phyloP scores from a whole-genome alignment of 2,797 vertebrate species.

The Sternotherus odoratus region DNA sequence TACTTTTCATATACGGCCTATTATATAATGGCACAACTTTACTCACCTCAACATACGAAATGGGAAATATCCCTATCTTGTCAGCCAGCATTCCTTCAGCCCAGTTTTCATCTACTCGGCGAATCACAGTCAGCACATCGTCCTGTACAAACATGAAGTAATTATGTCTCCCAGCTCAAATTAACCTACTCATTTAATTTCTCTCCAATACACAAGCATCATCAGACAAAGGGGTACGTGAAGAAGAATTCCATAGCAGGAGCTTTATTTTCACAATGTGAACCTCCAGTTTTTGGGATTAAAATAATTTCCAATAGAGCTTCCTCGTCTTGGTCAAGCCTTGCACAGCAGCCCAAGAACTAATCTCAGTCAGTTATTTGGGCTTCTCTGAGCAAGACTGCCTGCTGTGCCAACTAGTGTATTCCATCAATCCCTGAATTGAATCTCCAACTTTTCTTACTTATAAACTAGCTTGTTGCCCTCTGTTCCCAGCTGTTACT shows the following conservation, averaged over 20 bases:
- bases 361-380: background rate
- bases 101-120: slow-evolving; percentile 99
- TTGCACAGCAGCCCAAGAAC: background rate
- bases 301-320: background rate
- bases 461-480: background rate
- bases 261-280: background rate
- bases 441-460: background rate
- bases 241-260: background rate
- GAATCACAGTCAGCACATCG: slow-evolving; percentile 97
- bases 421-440: background rate
- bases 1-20: background rate
- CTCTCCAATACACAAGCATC: background rate
- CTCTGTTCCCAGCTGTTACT: background rate
- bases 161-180: slow-evolving; percentile 54
- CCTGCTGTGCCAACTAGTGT: background rate
- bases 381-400: background rate
- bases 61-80: slow-evolving; percentile 99
- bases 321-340: slow-evolving; percentile 2
- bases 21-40: background rate
- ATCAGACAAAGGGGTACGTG: background rate
- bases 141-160: slow-evolving; percentile 85
- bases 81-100: slow-evolving; percentile 99
- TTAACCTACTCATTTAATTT: slow-evolving; percentile 33
- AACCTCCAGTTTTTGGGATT: background rate
- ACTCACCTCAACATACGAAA: slow-evolving; percentile 98